A percentile compares a stretch with the other conserved stretches of the same genome.
These are phyloP conservation scores for Byasa hedistus DNA, from an alignment of 2,888 invertebrate species.

Conservation along the genomic window DNA sequence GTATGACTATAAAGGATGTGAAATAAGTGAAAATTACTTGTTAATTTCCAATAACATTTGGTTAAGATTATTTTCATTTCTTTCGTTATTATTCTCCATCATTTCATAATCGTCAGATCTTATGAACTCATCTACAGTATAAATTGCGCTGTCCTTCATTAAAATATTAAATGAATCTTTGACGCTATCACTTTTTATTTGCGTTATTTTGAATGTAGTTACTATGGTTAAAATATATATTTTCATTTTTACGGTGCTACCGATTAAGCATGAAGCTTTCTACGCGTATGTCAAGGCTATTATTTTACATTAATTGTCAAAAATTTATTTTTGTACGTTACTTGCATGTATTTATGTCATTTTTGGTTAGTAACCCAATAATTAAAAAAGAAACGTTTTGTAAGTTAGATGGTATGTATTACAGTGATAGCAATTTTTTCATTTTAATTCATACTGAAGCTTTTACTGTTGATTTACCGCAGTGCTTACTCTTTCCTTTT, in stretches of 20 bases:
- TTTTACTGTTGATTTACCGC: too few relatives aligned
- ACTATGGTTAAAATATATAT: conserved; percentile 34
- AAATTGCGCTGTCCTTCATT: conserved; percentile 43
- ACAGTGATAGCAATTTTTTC: too few relatives aligned
- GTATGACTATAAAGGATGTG: not conserved
- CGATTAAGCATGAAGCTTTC: not conserved
- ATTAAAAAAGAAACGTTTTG: too few relatives aligned
- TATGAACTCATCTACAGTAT: conserved; percentile 46
- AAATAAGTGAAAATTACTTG: conserved; percentile 36
- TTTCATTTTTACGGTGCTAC: conserved; percentile 19
- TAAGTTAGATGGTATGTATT: too few relatives aligned
- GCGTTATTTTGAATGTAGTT: conserved; percentile 34
- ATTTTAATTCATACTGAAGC: too few relatives aligned
- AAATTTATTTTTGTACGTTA: not conserved
- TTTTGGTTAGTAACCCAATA: too few relatives aligned
- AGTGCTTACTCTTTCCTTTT: too few relatives aligned
- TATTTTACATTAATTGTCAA: not conserved
- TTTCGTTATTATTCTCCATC: conserved; percentile 37
- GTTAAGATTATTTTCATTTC: conserved; percentile 34
- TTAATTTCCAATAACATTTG: conserved; percentile 37
- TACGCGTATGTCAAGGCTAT: not conserved
- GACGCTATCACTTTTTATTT: conserved; percentile 33
- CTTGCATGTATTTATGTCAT: too few relatives aligned
- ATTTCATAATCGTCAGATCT: conserved; percentile 49
- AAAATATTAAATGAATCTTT: conserved; percentile 40